Conservation (phyloP, 1,140 invertebrate species). For the Globodera rostochiensis region DNA sequence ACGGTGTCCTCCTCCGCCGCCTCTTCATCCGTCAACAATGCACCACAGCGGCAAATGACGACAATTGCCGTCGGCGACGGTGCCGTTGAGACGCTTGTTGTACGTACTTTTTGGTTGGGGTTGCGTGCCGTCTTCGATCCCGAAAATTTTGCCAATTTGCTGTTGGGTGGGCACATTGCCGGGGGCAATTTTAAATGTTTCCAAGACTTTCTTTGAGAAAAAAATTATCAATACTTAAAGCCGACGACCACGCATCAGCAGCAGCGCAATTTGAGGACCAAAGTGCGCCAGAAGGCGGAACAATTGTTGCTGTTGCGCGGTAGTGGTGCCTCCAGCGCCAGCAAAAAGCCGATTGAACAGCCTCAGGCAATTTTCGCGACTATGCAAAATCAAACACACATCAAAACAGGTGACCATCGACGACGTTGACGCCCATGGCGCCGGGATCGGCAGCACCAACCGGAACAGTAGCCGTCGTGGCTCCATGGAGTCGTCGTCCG, state of each 20-base stretch:
- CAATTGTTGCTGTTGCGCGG: slow-evolving; percentile 24
- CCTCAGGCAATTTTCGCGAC: not conserved
- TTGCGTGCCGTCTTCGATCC: too few relatives aligned
- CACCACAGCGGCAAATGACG: too few relatives aligned
- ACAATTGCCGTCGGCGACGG: too few relatives aligned
- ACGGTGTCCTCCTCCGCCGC: too few relatives aligned
- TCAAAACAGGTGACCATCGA: slow-evolving; percentile 23
- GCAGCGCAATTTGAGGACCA: slow-evolving; percentile 10
- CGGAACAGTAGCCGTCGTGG: slow-evolving; percentile 24
- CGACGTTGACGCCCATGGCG: slow-evolving; percentile 15
- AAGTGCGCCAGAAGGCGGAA: slow-evolving; percentile 37
- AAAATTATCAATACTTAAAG: too few relatives aligned
- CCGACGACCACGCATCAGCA: not conserved
- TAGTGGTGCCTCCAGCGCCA: not conserved
- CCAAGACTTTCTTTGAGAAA: too few relatives aligned
- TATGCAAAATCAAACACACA: not conserved
- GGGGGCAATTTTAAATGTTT: too few relatives aligned
- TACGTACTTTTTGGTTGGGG: too few relatives aligned
- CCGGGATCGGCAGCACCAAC: not conserved
- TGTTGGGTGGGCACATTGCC: too few relatives aligned
- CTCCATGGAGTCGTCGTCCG: slow-evolving; percentile 49
- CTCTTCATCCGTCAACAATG: too few relatives aligned
- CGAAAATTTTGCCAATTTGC: too few relatives aligned
- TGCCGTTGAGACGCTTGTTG: too few relatives aligned
- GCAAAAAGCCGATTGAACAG: slow-evolving; percentile 8